These are phyloP conservation scores for Antechinus stuartii DNA, from an alignment of 2,113 vertebrate genomes.

Conservation along the genomic window DNA sequence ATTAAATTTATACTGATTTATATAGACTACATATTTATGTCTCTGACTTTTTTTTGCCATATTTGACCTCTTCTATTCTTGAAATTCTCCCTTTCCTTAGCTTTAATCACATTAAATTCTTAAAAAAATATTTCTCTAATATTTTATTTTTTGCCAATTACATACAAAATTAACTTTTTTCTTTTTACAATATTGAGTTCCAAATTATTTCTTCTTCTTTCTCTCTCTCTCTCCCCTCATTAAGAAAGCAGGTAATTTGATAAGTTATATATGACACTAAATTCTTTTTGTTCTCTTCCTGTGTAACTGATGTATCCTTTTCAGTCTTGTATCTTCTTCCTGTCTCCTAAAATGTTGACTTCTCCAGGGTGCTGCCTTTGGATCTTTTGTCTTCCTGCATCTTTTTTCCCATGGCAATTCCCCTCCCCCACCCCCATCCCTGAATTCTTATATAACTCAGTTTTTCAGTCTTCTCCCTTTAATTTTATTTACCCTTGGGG, in stretches of 20 bases:
- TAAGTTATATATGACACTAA: neutral
- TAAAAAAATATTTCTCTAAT: neutral
- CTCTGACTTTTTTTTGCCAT: neutral
- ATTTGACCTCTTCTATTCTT: neutral
- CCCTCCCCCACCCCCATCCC: too few species aligned
- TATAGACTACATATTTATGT: neutral
- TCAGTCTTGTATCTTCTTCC: neutral
- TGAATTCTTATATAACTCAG: neutral
- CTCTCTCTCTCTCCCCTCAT: neutral
- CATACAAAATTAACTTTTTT: neutral
- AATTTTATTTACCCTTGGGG: neutral
- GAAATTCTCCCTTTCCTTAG: neutral
- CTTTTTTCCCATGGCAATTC: neutral
- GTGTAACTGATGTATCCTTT: neutral
- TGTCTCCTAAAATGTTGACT: neutral
- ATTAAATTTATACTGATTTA: neutral
- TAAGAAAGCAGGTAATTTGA: neutral
- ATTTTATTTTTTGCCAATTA: neutral
- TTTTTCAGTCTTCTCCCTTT: neutral
- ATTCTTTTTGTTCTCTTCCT: neutral
- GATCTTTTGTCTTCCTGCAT: neutral
- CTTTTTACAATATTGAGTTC: neutral
- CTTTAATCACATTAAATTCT: neutral
- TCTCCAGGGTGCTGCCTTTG: neutral
- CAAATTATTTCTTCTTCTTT: neutral